phyloP scores from a whole-genome alignment of 2,113 vertebrate genomes.

The Triplophysa siluroides region DNA sequence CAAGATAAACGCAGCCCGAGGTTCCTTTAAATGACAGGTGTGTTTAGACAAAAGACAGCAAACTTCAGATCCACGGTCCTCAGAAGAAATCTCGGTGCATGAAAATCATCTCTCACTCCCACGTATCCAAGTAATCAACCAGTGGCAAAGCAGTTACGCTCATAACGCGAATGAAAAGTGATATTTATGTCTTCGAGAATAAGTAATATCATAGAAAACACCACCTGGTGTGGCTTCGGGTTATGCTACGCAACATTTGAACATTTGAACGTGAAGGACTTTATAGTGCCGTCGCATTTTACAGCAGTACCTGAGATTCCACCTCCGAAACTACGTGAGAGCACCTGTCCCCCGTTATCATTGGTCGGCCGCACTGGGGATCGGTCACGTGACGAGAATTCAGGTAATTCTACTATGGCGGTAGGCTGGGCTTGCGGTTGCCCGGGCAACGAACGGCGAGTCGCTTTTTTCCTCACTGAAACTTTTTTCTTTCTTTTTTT shows the following conservation, averaged over 20 bases:
- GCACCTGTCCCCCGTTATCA: conserved; percentile 51
- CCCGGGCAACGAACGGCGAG: conserved; percentile 38
- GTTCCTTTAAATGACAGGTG: conserved; percentile 33
- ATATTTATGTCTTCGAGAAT: conserved; percentile 1
- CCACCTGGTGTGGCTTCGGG: not conserved
- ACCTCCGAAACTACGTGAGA: conserved; percentile 56
- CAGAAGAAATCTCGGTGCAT: conserved; percentile 26
- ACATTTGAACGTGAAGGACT: conserved; percentile 20
- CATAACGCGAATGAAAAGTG: not conserved
- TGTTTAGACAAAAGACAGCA: not conserved
- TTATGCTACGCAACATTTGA: not conserved
- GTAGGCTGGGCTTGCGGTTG: conserved; percentile 40
- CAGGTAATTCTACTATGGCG: conserved; percentile 47
- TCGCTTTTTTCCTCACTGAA: conserved; percentile 35
- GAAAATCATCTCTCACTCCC: conserved; percentile 6
- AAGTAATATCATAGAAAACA: conserved; percentile 12
- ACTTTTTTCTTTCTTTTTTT: conserved; percentile 6
- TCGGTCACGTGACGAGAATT: conserved; percentile 51
- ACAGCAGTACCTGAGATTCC: conserved; percentile 45
- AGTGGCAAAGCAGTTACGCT: not conserved
- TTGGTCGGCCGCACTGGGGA: conserved; percentile 44
- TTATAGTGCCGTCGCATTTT: conserved; percentile 49
- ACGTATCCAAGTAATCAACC: not conserved
- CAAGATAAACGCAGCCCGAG: conserved; percentile 17
- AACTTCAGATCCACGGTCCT: not conserved